Evolutionary conservation across 2,888 invertebrate species (phyloP).

Genomic region (Heteromyza rotundicornis): DNA sequence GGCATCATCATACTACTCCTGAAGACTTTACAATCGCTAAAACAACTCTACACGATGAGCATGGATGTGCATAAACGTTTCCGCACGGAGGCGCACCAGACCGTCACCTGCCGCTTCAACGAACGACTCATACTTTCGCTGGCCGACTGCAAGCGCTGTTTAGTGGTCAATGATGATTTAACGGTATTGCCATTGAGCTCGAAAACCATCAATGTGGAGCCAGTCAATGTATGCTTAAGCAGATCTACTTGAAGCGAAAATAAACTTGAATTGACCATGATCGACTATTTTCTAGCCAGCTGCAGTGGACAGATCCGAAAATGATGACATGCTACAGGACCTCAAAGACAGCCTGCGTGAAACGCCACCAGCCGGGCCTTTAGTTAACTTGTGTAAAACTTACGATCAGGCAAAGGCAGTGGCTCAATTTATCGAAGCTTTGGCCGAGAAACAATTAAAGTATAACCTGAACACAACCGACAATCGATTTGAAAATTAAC

Average conservation of each 20-base stretch:
- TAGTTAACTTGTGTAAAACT: constrained; percentile 89
- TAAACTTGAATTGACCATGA: too few species aligned
- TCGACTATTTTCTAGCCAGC: constrained; percentile 43
- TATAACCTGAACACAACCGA: background rate
- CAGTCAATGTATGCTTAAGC: constrained; percentile 67
- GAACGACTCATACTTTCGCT: constrained; percentile 93
- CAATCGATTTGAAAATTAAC: background rate
- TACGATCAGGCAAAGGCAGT: constrained; percentile 93
- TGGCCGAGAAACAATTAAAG: constrained; percentile 86
- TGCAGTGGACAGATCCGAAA: constrained; percentile 57
- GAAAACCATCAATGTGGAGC: constrained; percentile 80
- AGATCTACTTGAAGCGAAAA: background rate
- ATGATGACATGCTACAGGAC: constrained; percentile 71
- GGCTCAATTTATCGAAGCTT: constrained; percentile 90
- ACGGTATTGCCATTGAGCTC: constrained; percentile 92
- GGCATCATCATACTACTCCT: constrained; percentile 90
- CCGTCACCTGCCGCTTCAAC: constrained; percentile 93
- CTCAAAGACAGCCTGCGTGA: constrained; percentile 85
- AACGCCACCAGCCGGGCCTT: constrained; percentile 88
- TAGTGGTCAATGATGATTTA: constrained; percentile 94
- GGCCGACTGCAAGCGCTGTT: constrained; percentile 83
- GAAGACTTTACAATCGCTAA: constrained; percentile 82
- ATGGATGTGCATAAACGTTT: constrained; percentile 97
- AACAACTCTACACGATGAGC: constrained; percentile 92
- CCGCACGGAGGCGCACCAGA: constrained; percentile 92